Percentiles rank a stretch among this genome's conserved stretches.
These are phyloP conservation scores for Idaea dimidiata DNA, from an alignment of 2,888 invertebrate genomes.

Conservation along the genomic window DNA sequence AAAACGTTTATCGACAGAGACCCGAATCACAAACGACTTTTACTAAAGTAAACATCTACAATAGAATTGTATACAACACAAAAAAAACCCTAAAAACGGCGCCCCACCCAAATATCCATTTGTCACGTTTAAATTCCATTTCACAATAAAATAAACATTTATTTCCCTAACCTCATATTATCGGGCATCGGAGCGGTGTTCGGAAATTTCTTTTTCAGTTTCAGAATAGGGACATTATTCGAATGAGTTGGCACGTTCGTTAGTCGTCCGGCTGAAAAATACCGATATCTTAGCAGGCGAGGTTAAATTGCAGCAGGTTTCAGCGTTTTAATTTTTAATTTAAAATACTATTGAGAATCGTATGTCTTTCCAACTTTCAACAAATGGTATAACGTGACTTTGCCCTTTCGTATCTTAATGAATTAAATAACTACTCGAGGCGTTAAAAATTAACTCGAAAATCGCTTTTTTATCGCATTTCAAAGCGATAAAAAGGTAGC, in stretches of 20 bases:
- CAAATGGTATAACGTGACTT: not conserved
- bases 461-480: not conserved
- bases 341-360: not conserved
- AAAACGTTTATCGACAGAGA: not conserved
- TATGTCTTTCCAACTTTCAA: not conserved
- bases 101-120: not conserved
- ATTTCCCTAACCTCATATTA: slow-evolving; percentile 5
- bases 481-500: not conserved
- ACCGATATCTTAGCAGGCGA: slow-evolving; percentile 41
- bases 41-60: not conserved
- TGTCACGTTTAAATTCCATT: slow-evolving; percentile 1
- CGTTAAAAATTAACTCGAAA: not conserved
- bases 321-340: not conserved
- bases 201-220: slow-evolving; percentile 16
- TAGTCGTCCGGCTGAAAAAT: slow-evolving; percentile 41
- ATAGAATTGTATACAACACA: not conserved
- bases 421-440: not conserved
- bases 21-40: not conserved
- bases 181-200: not conserved
- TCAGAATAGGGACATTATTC: slow-evolving; percentile 42
- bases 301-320: slow-evolving; percentile 22
- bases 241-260: slow-evolving; percentile 46
- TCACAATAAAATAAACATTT: slow-evolving; percentile 8
- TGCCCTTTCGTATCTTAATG: not conserved
- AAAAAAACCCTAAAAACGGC: not conserved